phyloP scores from a whole-genome alignment of 2,113 vertebrate genomes.

The Cyprinodon tularosa region DNA sequence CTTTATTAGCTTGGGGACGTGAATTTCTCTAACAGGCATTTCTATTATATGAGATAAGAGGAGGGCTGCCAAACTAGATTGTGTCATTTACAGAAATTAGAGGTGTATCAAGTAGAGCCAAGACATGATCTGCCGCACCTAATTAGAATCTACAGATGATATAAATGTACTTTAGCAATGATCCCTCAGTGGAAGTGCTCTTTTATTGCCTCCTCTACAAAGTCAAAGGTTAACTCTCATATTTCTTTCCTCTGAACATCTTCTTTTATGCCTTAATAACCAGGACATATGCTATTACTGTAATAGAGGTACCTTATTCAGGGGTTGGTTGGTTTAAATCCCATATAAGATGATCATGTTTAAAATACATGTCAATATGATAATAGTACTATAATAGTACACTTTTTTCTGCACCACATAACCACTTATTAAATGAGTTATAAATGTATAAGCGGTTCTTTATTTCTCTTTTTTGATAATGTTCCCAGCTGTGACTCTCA shows the following conservation, averaged over 20 bases:
- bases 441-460: neutral
- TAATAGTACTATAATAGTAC: neutral
- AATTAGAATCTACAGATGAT: slow-evolving; percentile 24
- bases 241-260: neutral
- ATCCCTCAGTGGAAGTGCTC: neutral
- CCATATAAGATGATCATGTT: too few relatives aligned
- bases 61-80: slow-evolving; percentile 17
- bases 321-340: neutral
- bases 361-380: neutral
- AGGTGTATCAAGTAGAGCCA: slow-evolving; percentile 7
- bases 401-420: neutral
- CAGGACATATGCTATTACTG: neutral
- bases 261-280: slow-evolving; percentile 1
- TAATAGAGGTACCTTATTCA: slow-evolving; percentile 3
- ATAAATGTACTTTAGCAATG: slow-evolving; percentile 3
- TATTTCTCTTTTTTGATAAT: neutral
- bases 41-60: slow-evolving; percentile 22
- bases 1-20: slow-evolving; percentile 19
- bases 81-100: slow-evolving; percentile 30
- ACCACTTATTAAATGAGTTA: neutral
- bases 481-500: neutral
- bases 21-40: slow-evolving; percentile 20
- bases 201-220: neutral
- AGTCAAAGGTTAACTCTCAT: neutral
- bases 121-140: slow-evolving; percentile 15